Percentiles rank a stretch among this genome's conserved stretches.
Conservation (phyloP, 2,797 vertebrate genomes). For the Chloroceryle amazona region DNA sequence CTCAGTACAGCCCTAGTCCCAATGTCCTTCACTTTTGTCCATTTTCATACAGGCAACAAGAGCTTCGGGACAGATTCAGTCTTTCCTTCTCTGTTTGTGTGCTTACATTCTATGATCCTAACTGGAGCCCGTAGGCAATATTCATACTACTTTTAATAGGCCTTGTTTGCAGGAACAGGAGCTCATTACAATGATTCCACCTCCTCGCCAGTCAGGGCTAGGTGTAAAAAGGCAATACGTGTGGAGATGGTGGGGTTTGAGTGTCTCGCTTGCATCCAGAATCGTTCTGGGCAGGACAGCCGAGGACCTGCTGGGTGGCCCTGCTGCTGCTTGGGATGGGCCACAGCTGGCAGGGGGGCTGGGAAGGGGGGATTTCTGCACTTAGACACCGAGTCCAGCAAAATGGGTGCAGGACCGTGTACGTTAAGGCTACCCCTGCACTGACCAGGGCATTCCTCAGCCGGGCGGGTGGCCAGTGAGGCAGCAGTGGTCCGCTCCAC, state of each 20-base stretch:
- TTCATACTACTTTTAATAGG: neutral
- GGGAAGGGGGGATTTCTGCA: neutral
- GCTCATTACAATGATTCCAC: neutral
- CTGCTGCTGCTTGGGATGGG: neutral
- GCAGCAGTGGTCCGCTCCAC: neutral
- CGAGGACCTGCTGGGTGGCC: neutral
- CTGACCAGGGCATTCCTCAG: neutral
- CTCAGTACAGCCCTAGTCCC: neutral
- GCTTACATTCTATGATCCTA: neutral
- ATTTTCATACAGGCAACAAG: neutral
- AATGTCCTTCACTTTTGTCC: neutral
- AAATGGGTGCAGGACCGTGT: accelerated
- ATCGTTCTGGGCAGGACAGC: neutral
- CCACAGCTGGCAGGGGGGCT: neutral
- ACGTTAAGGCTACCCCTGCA: neutral
- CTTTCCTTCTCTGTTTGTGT: neutral
- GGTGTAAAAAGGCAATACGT: neutral
- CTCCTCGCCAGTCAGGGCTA: neutral
- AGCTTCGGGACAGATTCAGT: neutral
- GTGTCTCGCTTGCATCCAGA: neutral
- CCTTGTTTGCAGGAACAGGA: neutral
- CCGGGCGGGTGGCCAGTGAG: accelerated
- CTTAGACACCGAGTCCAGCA: neutral
- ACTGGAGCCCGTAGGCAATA: neutral
- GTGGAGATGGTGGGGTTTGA: neutral